Evolutionary conservation across 2,113 vertebrate species (phyloP).

Genomic region (Panurus biarmicus): DNA sequence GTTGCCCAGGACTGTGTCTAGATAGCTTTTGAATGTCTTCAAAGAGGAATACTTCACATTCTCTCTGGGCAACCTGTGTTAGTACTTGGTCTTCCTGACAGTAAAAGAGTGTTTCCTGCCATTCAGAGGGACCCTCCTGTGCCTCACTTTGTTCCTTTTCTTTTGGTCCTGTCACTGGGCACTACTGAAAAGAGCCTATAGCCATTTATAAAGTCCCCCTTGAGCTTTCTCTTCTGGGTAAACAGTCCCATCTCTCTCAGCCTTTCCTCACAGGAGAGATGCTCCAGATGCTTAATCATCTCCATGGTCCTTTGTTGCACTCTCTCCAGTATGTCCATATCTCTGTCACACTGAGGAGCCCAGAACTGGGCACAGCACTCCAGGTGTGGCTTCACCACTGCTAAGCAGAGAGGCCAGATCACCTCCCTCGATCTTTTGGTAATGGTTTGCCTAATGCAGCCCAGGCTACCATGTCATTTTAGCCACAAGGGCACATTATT

Average conservation of each 20-base stretch:
- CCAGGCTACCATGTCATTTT: background rate
- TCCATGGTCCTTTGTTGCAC: background rate
- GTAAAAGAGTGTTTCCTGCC: background rate
- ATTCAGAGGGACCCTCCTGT: background rate
- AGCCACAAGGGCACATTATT: background rate
- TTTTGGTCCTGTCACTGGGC: background rate
- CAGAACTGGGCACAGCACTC: background rate
- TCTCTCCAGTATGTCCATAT: background rate
- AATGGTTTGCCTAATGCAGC: background rate
- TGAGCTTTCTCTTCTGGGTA: background rate
- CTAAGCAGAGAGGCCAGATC: background rate
- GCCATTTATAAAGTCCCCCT: background rate
- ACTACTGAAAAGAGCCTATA: background rate
- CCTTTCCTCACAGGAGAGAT: background rate
- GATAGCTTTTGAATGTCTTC: background rate
- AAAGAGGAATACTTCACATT: background rate
- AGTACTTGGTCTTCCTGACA: background rate
- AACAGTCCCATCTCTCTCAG: background rate
- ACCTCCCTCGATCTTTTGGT: background rate
- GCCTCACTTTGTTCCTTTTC: background rate
- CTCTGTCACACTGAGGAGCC: background rate
- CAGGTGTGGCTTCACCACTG: background rate
- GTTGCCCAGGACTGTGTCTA: background rate
- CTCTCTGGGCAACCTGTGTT: background rate
- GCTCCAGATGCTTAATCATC: background rate